These are phyloP conservation scores for Taphrorychus bicolor DNA, from an alignment of 2,888 invertebrate genomes.

Conservation along the genomic window DNA sequence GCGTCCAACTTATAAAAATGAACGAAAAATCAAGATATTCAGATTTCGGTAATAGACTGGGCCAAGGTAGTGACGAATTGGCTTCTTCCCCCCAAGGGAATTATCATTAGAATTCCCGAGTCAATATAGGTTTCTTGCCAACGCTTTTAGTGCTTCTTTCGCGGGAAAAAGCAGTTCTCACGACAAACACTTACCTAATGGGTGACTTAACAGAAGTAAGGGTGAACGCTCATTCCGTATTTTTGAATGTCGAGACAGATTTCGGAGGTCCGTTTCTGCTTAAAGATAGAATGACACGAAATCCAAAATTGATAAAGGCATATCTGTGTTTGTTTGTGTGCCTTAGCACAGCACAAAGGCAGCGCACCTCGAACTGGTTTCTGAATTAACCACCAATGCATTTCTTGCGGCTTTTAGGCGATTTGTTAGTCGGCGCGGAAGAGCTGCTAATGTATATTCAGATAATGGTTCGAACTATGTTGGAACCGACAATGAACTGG, in stretches of 20 bases:
- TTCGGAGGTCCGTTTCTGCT: conserved; percentile 29
- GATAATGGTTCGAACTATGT: conserved; percentile 5
- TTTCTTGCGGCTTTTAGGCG: conserved; percentile 34
- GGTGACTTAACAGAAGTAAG: neutral
- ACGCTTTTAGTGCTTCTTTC: no score
- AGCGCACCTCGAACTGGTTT: conserved; percentile 33
- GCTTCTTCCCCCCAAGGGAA: no score
- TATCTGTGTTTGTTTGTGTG: conserved; percentile 39
- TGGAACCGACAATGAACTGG: neutral
- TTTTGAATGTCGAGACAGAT: conserved; percentile 17
- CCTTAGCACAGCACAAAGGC: conserved; percentile 36
- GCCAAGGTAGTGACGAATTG: no score
- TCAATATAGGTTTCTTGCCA: no score
- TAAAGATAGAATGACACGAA: conserved; percentile 14
- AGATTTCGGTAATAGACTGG: no score
- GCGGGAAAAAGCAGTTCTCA: no score
- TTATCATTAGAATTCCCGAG: no score
- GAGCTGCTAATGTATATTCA: conserved; percentile 5
- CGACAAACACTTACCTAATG: no score
- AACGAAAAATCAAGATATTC: no score
- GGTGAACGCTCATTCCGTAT: no score
- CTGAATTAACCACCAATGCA: conserved; percentile 26
- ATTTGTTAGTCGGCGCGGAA: conserved; percentile 32
- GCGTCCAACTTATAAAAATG: no score
- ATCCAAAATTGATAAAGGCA: conserved; percentile 5